Conservation (phyloP, 2,113 vertebrate genomes). For the Delphinus delphis region DNA sequence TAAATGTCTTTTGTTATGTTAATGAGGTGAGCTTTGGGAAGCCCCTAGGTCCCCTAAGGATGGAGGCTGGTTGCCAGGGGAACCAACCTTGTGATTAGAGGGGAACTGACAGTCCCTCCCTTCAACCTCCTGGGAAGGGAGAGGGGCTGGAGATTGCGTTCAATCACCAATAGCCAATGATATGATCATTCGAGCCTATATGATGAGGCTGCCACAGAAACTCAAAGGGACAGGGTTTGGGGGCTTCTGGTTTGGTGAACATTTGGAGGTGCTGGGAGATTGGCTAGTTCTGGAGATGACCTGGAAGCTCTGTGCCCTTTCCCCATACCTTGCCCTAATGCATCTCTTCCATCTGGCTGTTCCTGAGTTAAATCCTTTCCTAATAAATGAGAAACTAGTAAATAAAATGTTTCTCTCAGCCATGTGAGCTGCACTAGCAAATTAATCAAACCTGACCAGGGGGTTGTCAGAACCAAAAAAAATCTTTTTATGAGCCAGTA, state of each 20-base stretch:
- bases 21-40: slow-evolving; percentile 32
- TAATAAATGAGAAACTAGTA: no score
- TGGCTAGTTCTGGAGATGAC: background rate
- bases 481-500: background rate
- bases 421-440: background rate
- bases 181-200: no score
- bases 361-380: background rate
- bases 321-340: background rate
- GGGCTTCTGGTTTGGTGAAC: background rate
- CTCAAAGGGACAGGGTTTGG: no score
- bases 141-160: no score
- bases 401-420: background rate
- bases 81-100: background rate
- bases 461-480: background rate
- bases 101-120: background rate
- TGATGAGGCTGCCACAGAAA: background rate
- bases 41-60: background rate
- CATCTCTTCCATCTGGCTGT: background rate
- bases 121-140: background rate
- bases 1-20: background rate
- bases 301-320: background rate
- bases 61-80: background rate
- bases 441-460: background rate
- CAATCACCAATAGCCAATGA: background rate
- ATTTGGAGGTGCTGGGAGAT: background rate